Evolutionary conservation across 2,113 vertebrate species (phyloP), one percentile per base, ranked within the genome.

Genomic region (Gymnocephalus cernua): DNA sequence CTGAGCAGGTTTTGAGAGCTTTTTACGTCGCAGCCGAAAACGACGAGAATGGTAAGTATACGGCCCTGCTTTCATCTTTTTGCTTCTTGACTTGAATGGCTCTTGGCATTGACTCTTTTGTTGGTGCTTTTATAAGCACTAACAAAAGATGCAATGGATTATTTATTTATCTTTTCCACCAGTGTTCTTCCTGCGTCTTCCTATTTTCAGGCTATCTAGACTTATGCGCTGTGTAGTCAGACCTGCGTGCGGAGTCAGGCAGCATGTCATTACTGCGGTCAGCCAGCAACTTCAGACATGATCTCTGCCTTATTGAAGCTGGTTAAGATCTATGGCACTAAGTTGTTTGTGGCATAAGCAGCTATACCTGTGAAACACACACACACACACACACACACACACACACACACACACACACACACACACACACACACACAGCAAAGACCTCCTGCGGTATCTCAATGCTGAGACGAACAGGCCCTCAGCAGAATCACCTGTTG

Each of bases 401-500:
- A 29, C 65, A 63, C 57, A 54, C 48, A 25, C 3, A 64, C 13
- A 57, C 54, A 47, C 63, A 51, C 73, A 66, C 69, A 56, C 57
- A 54, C 23, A 45, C 82, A 76, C 51, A 58, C 70, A 67, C 63
- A 32, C 61, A 65, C 29, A 41, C 7, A 74, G 58, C 77, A n/a
- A 38, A 56, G 84, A 85, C 87, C 91, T 76, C 91, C 85, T 86
- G 86, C 63, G 1, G 90, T 35, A n/a, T 67, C 78, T 83, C 85
- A 72, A 54, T 57, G 82, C 68, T 51, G 84, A 90, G 88, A 77
- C 41, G 44, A 86, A 74, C 85, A 71, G 80, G 64, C 88, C 83
- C 73, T 73, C 86, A 50, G 84, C 84, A 89, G 83, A 94, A 92
- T 92, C 91, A 94, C 93, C 94, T 94, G 94, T 94, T 94, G 94